Percentiles rank a stretch among this genome's conserved stretches.
phyloP scores from a whole-genome alignment of 2,113 vertebrate species.

The Camelus dromedarius region DNA sequence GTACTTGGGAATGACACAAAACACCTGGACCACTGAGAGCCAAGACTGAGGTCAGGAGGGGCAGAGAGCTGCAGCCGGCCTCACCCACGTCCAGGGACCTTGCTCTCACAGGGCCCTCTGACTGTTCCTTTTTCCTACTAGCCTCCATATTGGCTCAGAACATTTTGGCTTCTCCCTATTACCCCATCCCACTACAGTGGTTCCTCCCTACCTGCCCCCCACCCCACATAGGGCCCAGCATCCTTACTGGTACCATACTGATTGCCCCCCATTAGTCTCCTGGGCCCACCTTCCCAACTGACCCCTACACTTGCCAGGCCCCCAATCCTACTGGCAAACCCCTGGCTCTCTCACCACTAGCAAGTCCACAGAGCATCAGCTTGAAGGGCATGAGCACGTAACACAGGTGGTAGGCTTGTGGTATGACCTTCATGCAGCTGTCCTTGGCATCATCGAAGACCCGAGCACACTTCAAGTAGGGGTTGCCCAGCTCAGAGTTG shows the following conservation, averaged over 20 bases:
- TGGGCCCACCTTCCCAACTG: neutral
- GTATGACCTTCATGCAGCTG: slow-evolving; percentile 85
- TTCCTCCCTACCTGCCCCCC: neutral
- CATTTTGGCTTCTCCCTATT: neutral
- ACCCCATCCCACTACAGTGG: too few species aligned
- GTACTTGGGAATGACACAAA: slow-evolving; percentile 92
- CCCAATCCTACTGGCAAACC: rapidly evolving
- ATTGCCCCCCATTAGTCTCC: rapidly evolving
- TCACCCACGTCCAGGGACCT: neutral
- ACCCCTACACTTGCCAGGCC: rapidly evolving
- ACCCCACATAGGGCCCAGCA: too few species aligned
- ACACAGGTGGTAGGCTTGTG: slow-evolving; percentile 89
- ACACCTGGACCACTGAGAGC: slow-evolving; percentile 86
- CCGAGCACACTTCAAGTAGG: slow-evolving; percentile 87
- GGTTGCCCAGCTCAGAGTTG: slow-evolving; percentile 90
- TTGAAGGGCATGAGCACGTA: slow-evolving; percentile 87
- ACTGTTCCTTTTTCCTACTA: neutral
- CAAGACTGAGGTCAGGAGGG: neutral
- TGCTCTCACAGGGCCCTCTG: neutral
- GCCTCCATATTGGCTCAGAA: neutral
- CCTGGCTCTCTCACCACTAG: slow-evolving; percentile 77
- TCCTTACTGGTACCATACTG: too few species aligned
- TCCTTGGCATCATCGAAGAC: slow-evolving; percentile 86
- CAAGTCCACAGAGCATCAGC: slow-evolving; percentile 87
- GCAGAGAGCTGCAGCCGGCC: rapidly evolving